Evolutionary conservation across 2,888 invertebrate species (phyloP), one percentile per base, ranked within the genome.

Genomic region (Siphonodentalium dalli): DNA sequence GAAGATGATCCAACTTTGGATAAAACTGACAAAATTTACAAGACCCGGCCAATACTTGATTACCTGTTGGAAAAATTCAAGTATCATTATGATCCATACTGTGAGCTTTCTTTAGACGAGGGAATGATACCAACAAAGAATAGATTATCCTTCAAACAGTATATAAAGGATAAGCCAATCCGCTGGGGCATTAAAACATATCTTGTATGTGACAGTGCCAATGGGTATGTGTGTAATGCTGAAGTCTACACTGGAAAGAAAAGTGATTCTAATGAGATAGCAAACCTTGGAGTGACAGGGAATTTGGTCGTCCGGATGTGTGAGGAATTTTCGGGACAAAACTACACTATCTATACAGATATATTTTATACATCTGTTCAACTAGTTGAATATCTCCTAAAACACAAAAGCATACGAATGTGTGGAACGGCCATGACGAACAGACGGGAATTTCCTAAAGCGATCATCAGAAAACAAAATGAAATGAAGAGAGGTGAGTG

Each of bases 141-240:
- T 49, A 37, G 46, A 18, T 21, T n/a, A n/a, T n/a, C n/a, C n/a
- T n/a, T n/a, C n/a, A n/a, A n/a, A n/a, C n/a, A n/a, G n/a, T n/a
- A n/a, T n/a, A n/a, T n/a, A n/a, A n/a, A n/a, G n/a, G n/a, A n/a
- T n/a, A n/a, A n/a, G n/a, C n/a, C n/a, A n/a, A 38, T 39, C 21
- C 29, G 35, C 35, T 57, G 54, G 55, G 55, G 54, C 21, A 44
- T 54, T 48, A 54, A 54, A 26, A 42, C 55, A 15, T 54, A 24
- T 29, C 23, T 54, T 13, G 1, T 54, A 3, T 54, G 55, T 21
- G 53, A 54, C 31, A 49, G 34, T 27, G 18, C 28, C 9, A 54
- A 33, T 45, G 55, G 55, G 54, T n/a, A n/a, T n/a, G n/a, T n/a
- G n/a, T n/a, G n/a, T n/a, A n/a, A n/a, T n/a, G n/a, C n/a, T n/a